A percentile compares a stretch with the other conserved stretches of the same genome.
phyloP scores from a whole-genome alignment of 2,888 invertebrate genomes.

The Pegoplata infirma region DNA sequence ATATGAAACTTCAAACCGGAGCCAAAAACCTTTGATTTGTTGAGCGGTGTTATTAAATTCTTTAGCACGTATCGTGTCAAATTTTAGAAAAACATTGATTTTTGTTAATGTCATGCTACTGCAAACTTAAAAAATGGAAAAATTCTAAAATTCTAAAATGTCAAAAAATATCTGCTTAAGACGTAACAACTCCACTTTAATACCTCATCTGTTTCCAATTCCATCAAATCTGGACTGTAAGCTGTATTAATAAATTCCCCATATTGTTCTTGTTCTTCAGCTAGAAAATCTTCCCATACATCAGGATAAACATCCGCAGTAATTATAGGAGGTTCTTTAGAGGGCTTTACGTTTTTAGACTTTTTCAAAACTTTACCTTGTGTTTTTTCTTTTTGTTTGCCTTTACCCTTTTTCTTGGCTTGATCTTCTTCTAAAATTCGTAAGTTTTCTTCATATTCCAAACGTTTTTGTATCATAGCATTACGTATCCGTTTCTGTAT shows the following conservation, averaged over 20 bases:
- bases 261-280: slow-evolving; percentile 67
- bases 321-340: slow-evolving; percentile 66
- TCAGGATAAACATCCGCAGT: slow-evolving; percentile 66
- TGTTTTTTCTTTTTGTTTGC: slow-evolving; percentile 18
- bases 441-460: slow-evolving; percentile 67
- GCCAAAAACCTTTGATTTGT: no score
- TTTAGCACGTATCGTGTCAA: no score
- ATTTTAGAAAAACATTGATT: no score
- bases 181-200: background rate
- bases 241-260: slow-evolving; percentile 62
- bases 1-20: no score
- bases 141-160: no score
- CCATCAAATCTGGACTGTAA: slow-evolving; percentile 66
- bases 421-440: slow-evolving; percentile 57
- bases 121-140: no score
- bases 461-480: slow-evolving; percentile 63
- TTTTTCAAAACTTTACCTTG: no score
- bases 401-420: slow-evolving; percentile 40
- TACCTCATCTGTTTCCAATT: slow-evolving; percentile 68
- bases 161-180: no score
- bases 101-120: no score
- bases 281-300: slow-evolving; percentile 66
- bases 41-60: no score
- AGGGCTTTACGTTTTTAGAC: slow-evolving; percentile 44
- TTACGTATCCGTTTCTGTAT: slow-evolving; percentile 66